A percentile compares a stretch with the other conserved stretches of the same genome.
Evolutionary conservation across 2,113 vertebrate species (phyloP).

Genomic region (Trichomycterus rosablanca): DNA sequence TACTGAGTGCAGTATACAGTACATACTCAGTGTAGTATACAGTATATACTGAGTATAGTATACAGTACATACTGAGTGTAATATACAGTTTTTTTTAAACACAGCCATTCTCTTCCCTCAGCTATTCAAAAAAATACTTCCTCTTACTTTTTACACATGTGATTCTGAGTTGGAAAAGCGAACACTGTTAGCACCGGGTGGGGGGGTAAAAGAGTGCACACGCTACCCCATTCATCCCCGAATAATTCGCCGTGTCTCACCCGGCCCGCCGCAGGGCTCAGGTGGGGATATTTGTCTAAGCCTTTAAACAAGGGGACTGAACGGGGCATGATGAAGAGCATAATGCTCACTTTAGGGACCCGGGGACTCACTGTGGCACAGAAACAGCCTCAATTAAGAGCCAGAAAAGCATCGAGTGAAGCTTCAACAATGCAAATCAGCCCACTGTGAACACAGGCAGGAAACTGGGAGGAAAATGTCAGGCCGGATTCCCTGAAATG

Average conservation of each 20-base stretch:
- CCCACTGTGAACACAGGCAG: too few species aligned
- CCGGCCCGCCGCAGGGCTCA: not conserved
- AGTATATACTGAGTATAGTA: too few species aligned
- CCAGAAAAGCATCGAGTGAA: slow-evolving; percentile 22
- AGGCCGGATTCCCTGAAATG: too few species aligned
- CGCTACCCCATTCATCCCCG: slow-evolving; percentile 24
- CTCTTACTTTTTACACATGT: too few species aligned
- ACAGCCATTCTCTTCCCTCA: too few species aligned
- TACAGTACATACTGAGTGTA: too few species aligned
- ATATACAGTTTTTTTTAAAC: too few species aligned
- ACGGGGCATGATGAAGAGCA: slow-evolving; percentile 30
- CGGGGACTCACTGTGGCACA: slow-evolving; percentile 18
- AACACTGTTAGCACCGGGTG: slow-evolving; percentile 1
- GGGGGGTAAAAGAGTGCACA: slow-evolving; percentile 18
- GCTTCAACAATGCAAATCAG: slow-evolving; percentile 13
- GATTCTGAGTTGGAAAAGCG: too few species aligned
- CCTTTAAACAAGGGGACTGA: slow-evolving; percentile 32
- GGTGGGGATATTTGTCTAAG: slow-evolving; percentile 23
- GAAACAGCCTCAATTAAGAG: slow-evolving; percentile 38
- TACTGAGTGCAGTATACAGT: too few species aligned
- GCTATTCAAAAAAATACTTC: too few species aligned
- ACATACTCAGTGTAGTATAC: too few species aligned
- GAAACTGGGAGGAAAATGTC: too few species aligned
- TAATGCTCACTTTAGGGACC: slow-evolving; percentile 15
- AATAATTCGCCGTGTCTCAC: slow-evolving; percentile 8